phyloP scores from a whole-genome alignment of 2,888 invertebrate genomes.

The Acanthococcus lagerstroemiae region DNA sequence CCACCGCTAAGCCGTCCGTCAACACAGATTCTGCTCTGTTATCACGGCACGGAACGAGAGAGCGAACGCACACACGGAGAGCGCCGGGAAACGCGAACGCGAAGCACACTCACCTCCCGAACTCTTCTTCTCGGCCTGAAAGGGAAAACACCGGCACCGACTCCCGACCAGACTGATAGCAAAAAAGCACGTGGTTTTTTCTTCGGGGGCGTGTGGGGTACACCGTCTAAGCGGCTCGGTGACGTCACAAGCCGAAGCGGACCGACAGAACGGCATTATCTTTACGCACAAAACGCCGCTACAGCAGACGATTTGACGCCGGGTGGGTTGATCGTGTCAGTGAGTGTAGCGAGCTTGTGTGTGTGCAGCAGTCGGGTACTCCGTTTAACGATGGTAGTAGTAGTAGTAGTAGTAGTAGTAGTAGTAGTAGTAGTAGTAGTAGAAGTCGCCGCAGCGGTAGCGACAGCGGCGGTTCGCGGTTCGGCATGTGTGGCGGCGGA shows the following conservation, averaged over 20 bases:
- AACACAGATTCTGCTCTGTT: too few species aligned
- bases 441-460: neutral
- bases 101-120: neutral
- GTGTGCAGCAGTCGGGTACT: neutral
- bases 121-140: neutral
- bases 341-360: too few species aligned
- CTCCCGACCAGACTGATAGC: conserved; percentile 1
- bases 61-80: conserved; percentile 20
- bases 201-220: conserved; percentile 8
- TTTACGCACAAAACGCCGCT: neutral
- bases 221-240: neutral
- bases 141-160: conserved; percentile 2
- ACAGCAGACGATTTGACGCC: conserved; percentile 17
- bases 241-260: conserved; percentile 20
- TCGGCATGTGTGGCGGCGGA: too few species aligned
- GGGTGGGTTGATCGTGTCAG: neutral
- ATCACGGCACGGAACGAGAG: too few species aligned
- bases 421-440: neutral
- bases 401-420: neutral
- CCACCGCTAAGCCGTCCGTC: too few species aligned
- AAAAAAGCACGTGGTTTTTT: conserved; percentile 19
- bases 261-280: conserved; percentile 4
- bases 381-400: neutral
- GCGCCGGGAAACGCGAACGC: neutral
- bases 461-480: neutral